Evolutionary conservation across 1,140 invertebrate genomes (phyloP), one percentile per base, ranked within the genome.

Genomic region (Holotrichia oblita): DNA sequence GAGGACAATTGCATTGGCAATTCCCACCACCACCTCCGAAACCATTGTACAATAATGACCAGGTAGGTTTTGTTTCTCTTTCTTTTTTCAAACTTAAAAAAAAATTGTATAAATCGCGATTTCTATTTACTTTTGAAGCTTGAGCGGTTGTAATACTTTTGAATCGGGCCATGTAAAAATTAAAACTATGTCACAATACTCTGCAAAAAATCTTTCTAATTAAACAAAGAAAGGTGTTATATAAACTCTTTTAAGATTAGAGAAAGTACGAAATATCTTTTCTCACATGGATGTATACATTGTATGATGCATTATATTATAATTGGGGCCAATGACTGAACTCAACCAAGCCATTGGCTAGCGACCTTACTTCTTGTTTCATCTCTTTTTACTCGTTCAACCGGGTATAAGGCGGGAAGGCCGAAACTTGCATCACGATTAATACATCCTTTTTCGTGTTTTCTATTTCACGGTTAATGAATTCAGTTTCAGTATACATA

Each of bases 21-120:
- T 94, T 94, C 85, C 93, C 92, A 85, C 93, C 93, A 82, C 93
- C 92, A 86, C 90, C 91, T 85, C 90, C 91, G 81, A 92, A 92
- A 85, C 91, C 91, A 83, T 89, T 92, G 89, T 89, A 94, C 91
- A 92, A 89, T 87, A 91, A 93, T 85, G 92, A 94, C 89, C 93
- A 94, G 92, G 94, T 95, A 89, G 87, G 89, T 89, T 73, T 64
- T 12, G 61, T 22, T 20, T 0, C 4, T n/a, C n/a, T n/a, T n/a
- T 64, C 10, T 2, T n/a, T 6, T 6, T 17, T 12, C 6, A 17
- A 61, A 8, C 3, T 2, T 20, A 20, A 9, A 22, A 17, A 64
- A 12, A 48, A 41, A 41, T 10, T 41, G 40, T 6, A 41, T 6
- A 12, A 42, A 9, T 42, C 41, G 41, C n/a, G 59, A 69, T 69